phyloP scores from a whole-genome alignment of 2,113 vertebrate species.

The Alosa alosa region DNA sequence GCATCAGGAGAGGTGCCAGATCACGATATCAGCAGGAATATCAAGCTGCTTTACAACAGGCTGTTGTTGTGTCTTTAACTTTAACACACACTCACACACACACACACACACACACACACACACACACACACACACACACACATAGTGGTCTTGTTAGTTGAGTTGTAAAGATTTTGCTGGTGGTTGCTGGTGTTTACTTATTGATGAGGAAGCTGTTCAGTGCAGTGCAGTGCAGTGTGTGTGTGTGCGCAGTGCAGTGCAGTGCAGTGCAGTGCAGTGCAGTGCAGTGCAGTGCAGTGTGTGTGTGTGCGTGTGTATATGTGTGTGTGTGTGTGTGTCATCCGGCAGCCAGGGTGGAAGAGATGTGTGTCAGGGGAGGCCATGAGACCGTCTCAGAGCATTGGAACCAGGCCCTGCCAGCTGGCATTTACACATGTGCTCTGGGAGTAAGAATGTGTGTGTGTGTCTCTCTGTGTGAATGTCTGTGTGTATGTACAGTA shows the following conservation, averaged over 20 bases:
- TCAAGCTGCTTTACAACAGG: too few species aligned
- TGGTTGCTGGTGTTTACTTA: slow-evolving; percentile 63
- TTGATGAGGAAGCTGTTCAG: slow-evolving; percentile 63
- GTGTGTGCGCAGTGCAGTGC: slow-evolving; percentile 4
- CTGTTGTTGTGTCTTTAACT: too few species aligned
- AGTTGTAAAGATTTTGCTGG: slow-evolving; percentile 59
- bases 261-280: slow-evolving; percentile 30
- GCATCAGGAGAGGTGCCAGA: too few species aligned
- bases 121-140: not conserved
- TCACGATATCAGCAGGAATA: too few species aligned
- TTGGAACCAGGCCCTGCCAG: not conserved
- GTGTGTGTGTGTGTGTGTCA: too few species aligned
- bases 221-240: too few species aligned
- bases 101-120: slow-evolving; percentile 20
- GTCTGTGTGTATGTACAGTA: not conserved
- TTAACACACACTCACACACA: too few species aligned
- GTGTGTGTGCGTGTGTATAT: too few species aligned
- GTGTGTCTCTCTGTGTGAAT: not conserved
- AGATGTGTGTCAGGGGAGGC: too few species aligned
- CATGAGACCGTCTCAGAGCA: not conserved
- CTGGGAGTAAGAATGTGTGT: not conserved
- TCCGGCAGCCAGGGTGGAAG: too few species aligned
- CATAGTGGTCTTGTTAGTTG: slow-evolving; percentile 46
- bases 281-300: not conserved
- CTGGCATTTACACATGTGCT: too few species aligned